Evolutionary conservation across 2,888 invertebrate species (phyloP), one percentile per base, ranked within the genome.

Genomic region (Oxyteleia sp.): DNA sequence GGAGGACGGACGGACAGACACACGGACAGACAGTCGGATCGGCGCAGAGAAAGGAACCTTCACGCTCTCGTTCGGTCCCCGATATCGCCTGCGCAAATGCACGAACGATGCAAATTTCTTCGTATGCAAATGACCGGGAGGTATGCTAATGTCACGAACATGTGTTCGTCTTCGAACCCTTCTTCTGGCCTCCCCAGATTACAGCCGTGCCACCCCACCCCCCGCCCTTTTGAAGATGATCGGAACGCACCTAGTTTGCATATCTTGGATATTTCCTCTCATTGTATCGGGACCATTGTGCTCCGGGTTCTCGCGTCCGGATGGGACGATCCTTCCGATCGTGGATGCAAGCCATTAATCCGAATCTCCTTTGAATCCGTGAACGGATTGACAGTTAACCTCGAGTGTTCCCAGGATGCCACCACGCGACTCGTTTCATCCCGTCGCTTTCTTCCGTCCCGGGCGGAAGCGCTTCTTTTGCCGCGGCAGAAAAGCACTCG

Each of bases 251-350:
- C 88, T 88, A 61, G 84, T 93, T 93, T 93, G 93, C 93, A 93
- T 93, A 93, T 93, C 93, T 93, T 92, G 92, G 92, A 93, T 92
- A 91, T 93, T 93, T 93, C 92, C 92, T 93, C 92, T 92, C 93
- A 92, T 92, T 93, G 93, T 93, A 91, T 92, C 89, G 89, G 87
- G 69, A 87, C 90, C 87, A 91, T 92, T 92, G 90, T 90, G 87
- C 89, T 87, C 82, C 87, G 89, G 88, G 87, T 86, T 84, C 86
- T 85, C 71, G 83, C 86, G 87, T 87, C 87, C 89, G 88, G 86
- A 89, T 89, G 89, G 89, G 90, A 89, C 87, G 84, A 86, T 75
- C 86, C 89, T 88, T 87, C 87, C 88, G 88, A 92, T 91, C 89
- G 88, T 89, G 89, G 90, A 92, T 92, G 91, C 91, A 86, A 90